A percentile compares a stretch with the other conserved stretches of the same genome.
Evolutionary conservation across 1,140 invertebrate species (phyloP).

Genomic region (Alviniconcha marisindica): DNA sequence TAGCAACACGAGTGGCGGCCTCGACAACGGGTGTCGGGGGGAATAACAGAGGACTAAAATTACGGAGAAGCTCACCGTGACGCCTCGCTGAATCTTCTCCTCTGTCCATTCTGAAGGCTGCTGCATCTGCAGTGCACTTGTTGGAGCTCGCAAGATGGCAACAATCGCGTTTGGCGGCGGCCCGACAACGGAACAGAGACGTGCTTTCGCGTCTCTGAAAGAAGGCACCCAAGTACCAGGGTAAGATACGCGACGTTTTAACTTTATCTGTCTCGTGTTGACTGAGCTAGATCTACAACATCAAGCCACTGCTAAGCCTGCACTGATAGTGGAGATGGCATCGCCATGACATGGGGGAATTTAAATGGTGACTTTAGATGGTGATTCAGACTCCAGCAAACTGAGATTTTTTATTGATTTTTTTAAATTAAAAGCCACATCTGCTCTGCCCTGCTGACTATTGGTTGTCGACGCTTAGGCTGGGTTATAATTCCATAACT

Average conservation of each 20-base stretch:
- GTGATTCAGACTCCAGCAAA: too few species aligned
- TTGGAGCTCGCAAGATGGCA: constrained; percentile 65
- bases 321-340: background rate
- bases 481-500: too few species aligned
- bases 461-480: too few species aligned
- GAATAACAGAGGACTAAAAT: background rate
- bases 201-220: constrained; percentile 70
- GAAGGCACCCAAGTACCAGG: constrained; percentile 75
- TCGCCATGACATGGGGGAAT: too few species aligned
- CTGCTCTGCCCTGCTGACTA: too few species aligned
- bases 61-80: background rate
- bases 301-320: background rate
- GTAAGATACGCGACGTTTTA: constrained; percentile 55
- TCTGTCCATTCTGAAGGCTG: background rate
- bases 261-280: too few species aligned
- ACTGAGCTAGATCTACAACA: background rate
- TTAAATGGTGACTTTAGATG: too few species aligned
- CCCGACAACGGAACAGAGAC: constrained; percentile 71
- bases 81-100: background rate
- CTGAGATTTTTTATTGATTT: too few species aligned
- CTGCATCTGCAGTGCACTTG: constrained; percentile 1
- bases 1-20: constrained; percentile 49
- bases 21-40: constrained; percentile 35
- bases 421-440: too few species aligned
- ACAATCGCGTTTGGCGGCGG: constrained; percentile 74